Evolutionary conservation across 2,888 invertebrate genomes (phyloP).

Genomic region (Dendrolimus houi): DNA sequence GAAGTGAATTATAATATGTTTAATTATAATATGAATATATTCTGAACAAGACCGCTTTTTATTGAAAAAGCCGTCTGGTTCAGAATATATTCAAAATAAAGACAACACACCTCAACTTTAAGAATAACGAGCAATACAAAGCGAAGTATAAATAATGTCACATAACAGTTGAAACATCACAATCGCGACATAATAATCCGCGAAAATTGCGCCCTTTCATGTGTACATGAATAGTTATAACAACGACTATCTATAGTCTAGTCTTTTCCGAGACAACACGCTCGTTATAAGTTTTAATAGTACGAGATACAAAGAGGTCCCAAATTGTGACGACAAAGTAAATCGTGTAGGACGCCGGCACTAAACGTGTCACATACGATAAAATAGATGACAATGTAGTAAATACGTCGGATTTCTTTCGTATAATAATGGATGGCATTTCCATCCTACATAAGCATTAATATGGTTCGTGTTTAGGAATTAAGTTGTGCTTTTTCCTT

Average conservation of each 20-base stretch:
- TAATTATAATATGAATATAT: too few relatives aligned
- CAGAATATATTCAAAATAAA: too few relatives aligned
- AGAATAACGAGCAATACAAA: background rate
- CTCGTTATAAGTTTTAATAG: slow-evolving; percentile 70
- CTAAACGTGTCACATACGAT: background rate
- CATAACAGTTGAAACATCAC: slow-evolving; percentile 4
- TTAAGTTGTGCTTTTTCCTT: too few relatives aligned
- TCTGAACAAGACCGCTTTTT: too few relatives aligned
- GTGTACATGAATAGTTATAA: slow-evolving; percentile 24
- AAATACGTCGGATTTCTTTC: background rate
- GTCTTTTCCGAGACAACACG: slow-evolving; percentile 33
- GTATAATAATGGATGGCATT: background rate
- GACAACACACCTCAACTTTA: background rate
- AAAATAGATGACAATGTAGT: background rate
- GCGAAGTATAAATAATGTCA: background rate
- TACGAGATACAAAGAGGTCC: slow-evolving; percentile 48
- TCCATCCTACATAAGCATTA: too few relatives aligned
- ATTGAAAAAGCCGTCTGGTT: too few relatives aligned
- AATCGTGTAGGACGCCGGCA: slow-evolving; percentile 13
- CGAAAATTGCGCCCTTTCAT: slow-evolving; percentile 24
- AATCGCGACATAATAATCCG: slow-evolving; percentile 23
- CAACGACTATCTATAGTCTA: slow-evolving; percentile 22
- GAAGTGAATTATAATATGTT: too few relatives aligned
- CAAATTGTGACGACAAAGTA: slow-evolving; percentile 32
- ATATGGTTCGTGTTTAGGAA: too few relatives aligned